Base-by-base conservation (phyloP, 2,113 vertebrate species). In the Neogobius melanostomus region DNA sequence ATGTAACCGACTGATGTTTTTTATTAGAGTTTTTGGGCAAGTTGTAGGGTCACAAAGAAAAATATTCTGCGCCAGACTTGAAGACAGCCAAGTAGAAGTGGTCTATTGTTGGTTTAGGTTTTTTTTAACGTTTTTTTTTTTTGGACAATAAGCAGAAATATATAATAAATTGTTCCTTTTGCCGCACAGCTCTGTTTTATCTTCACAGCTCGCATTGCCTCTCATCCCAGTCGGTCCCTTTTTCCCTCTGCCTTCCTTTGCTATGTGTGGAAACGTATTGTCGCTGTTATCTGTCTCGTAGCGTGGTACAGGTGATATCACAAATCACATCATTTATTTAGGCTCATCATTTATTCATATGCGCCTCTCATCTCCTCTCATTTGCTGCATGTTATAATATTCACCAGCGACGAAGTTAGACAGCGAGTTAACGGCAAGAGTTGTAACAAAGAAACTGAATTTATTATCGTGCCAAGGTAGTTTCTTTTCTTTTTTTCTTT, bases 251-350 rank as follows among this genome's bases (percentile, higher is more conserved):
- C 52, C 28, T 46, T 64, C 68, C 28, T 15, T 68, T 72, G 28
- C 7, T 21, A 69, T 75, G 48, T 78, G 48, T 78, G 66, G 83
- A 50, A 71, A 72, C 71, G 52, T 6, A 75, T 60, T 69, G 69
- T 79, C 61, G 61, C 42, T 78, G 69, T 80, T 74, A 65, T 82
- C 74, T 76, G 85, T 80, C 81, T 85, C 47, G 68, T 74, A 66
- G 85, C 80, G 75, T 83, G 67, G 80, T 79, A 85, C 78, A 83
- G 82, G 82, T 89, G 82, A 83, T 79, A 21, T 74, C 80, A 76
- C 76, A 71, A 70, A 65, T 57, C 69, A 45, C 17, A 74, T 89
- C 79, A 86, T 87, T 89, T 90, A 90, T 91, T 90, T 86, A 89
- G 65, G 73, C 77, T 82, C 68, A 85, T 89, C 71, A 85, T 74